Evolutionary conservation across 2,797 vertebrate species (phyloP), one percentile per base, ranked within the genome.

Genomic region (Crocidura indochinensis): DNA sequence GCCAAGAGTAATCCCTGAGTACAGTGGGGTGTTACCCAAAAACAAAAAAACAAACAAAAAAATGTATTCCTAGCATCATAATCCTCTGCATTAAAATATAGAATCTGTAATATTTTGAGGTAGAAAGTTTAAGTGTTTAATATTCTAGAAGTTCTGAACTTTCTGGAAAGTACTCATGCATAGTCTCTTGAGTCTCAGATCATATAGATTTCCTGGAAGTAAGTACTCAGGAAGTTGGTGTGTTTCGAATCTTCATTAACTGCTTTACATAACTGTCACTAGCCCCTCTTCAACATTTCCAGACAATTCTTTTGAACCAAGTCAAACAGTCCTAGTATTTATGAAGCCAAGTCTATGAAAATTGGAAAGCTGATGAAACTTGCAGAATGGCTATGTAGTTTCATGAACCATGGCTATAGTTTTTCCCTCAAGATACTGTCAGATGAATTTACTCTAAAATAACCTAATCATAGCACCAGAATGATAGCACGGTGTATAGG

Each of bases 321-420:
- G 38, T 38, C 38, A 38, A 38, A 38, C 38, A 38, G 38, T 38
- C 38, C 38, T 38, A 38, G 38, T 38, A 38, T 38, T 38, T 38
- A 38, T 38, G 38, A 19, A 60, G 56, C 22, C 56, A 65, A 51
- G 74, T 79, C 56, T 77, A 0, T 51, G 75, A 77, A n/a, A 92
- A 51, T 65, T 68, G 78, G 56, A 86, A 93, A 95, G 31, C 65
- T 7, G 14, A 31, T 84, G 74, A 90, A 2, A 62, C n/a, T 51
- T 17, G 71, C n/a, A 73, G 11, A 75, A 24, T 68, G 12, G 10
- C 46, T 65, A 0, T 53, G 19, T 49, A 29, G 10, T 68, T 4
- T 2, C 2, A 2, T 6, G 69, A 86, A 46, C 51, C 14, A 0
- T 65, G 20, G 22, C 73, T 87, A 10, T 27, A 74, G 0, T 83